These are phyloP conservation scores for Chitala chitala DNA, from an alignment of 2,113 vertebrate genomes.

Conservation along the genomic window DNA sequence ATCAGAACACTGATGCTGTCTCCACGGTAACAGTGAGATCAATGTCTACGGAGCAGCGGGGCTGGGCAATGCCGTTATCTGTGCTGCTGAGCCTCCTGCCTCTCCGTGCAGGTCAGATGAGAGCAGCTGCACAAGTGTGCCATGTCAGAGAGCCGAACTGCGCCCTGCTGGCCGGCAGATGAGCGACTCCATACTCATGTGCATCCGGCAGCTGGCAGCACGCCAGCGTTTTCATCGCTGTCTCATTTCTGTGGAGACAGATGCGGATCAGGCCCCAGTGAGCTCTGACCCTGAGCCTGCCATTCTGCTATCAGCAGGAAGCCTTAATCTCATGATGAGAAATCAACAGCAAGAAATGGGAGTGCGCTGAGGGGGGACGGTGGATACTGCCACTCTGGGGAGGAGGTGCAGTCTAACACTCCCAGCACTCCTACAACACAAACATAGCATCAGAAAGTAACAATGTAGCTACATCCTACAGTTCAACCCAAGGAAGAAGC, in stretches of 20 bases:
- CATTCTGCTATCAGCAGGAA: conserved; percentile 34
- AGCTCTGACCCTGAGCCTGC: conserved; percentile 1
- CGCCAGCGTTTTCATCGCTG: not conserved
- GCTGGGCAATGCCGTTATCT: not conserved
- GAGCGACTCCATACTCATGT: too few relatives aligned
- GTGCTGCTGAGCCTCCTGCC: not conserved
- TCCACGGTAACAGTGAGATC: not conserved
- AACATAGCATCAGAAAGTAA: too few relatives aligned
- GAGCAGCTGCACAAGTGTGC: too few relatives aligned
- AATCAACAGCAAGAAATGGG: conserved; percentile 22
- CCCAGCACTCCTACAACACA: too few relatives aligned
- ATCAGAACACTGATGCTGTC: not conserved
- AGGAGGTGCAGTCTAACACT: not conserved
- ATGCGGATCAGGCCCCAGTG: not conserved
- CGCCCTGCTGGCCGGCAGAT: not conserved
- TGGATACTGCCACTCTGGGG: not conserved
- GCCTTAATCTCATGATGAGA: conserved; percentile 48
- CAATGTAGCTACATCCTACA: too few relatives aligned
- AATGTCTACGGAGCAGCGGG: not conserved
- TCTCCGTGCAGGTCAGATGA: too few relatives aligned
- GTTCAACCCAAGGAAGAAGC: too few relatives aligned
- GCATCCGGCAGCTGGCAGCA: too few relatives aligned
- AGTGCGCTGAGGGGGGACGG: not conserved
- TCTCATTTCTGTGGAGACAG: not conserved
- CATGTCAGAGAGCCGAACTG: not conserved